A percentile compares a stretch with the other conserved stretches of the same genome.
These are phyloP conservation scores for Phalloptychus januarius DNA, from an alignment of 2,797 vertebrate genomes.

Conservation along the genomic window DNA sequence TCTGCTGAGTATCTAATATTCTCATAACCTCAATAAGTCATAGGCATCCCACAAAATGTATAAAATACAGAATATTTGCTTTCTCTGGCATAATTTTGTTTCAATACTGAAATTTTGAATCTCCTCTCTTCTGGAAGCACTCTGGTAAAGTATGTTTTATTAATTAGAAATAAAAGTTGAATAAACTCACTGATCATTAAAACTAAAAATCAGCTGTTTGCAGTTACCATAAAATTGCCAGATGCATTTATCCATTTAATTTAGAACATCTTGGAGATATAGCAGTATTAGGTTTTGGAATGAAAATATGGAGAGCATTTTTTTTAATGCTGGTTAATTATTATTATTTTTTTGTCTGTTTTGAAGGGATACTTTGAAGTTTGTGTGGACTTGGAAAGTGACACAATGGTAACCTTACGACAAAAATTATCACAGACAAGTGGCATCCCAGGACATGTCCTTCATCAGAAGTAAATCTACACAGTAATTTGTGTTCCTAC, in stretches of 20 bases:
- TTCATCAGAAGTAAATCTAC: slow-evolving; percentile 56
- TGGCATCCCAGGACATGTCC: slow-evolving; percentile 63
- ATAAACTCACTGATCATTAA: not conserved
- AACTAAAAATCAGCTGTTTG: not conserved
- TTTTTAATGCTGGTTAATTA: not conserved
- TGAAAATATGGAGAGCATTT: not conserved
- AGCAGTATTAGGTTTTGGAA: not conserved
- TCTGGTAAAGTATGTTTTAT: not conserved
- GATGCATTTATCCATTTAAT: not conserved
- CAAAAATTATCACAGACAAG: slow-evolving; percentile 54
- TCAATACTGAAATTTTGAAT: not conserved
- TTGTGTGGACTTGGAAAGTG: slow-evolving; percentile 45
- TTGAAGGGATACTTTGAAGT: slow-evolving; percentile 65
- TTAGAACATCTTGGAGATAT: not conserved
- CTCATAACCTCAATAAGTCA: not conserved
- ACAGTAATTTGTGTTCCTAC: fast-evolving
- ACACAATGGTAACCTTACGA: slow-evolving; percentile 51
- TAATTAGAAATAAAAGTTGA: not conserved
- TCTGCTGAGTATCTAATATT: not conserved
- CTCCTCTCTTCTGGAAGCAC: not conserved
- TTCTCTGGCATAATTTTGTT: not conserved
- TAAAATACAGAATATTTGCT: not conserved
- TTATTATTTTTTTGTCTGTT: not conserved
- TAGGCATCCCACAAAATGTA: not conserved
- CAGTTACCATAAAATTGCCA: not conserved